These are phyloP conservation scores for Myrmecophaga tridactyla DNA, from an alignment of 2,113 vertebrate genomes.

Conservation along the genomic window DNA sequence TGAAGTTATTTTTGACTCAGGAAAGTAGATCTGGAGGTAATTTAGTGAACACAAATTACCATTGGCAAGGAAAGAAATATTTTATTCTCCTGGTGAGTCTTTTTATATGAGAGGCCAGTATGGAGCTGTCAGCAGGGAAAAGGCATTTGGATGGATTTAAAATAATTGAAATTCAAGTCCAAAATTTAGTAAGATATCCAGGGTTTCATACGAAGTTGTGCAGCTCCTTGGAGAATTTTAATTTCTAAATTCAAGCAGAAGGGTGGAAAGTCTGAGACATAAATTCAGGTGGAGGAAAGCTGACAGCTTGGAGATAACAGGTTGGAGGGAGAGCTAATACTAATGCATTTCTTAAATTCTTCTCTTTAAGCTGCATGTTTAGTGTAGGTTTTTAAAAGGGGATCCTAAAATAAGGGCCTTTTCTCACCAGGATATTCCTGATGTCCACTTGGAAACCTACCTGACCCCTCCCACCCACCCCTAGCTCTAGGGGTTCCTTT, in stretches of 20 bases:
- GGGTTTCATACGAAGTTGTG: background rate
- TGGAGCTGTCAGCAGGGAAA: slow-evolving; percentile 50
- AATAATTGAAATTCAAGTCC: background rate
- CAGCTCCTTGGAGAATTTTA: background rate
- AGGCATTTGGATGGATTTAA: slow-evolving; percentile 41
- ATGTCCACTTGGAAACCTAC: background rate
- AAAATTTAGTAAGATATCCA: slow-evolving; percentile 26
- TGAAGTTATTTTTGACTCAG: slow-evolving; percentile 69
- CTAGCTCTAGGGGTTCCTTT: background rate
- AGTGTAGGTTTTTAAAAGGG: too few species aligned
- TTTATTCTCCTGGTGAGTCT: slow-evolving; percentile 52
- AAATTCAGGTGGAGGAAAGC: background rate
- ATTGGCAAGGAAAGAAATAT: slow-evolving; percentile 64
- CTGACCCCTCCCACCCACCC: too few species aligned
- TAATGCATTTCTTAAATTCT: background rate
- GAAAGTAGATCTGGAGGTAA: slow-evolving; percentile 72
- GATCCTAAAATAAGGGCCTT: background rate
- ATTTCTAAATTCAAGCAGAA: background rate
- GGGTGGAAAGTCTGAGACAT: background rate
- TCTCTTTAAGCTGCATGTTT: background rate
- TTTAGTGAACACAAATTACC: slow-evolving; percentile 62
- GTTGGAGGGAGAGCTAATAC: background rate
- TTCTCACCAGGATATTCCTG: background rate
- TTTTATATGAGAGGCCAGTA: slow-evolving; percentile 20
- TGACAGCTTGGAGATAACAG: background rate